phyloP scores from a whole-genome alignment of 2,888 invertebrate species.

The Thumatha senex region DNA sequence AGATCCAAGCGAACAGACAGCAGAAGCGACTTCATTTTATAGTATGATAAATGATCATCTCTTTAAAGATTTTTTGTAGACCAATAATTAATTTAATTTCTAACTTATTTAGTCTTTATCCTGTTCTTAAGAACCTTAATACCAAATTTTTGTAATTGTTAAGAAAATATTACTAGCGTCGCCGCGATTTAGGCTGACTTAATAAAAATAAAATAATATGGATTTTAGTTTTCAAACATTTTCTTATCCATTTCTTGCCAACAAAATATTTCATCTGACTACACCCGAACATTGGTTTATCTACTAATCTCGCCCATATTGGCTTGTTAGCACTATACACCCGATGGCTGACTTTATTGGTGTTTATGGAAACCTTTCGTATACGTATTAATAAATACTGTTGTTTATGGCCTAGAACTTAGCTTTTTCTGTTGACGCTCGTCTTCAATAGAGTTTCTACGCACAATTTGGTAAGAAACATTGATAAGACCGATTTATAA shows the following conservation, averaged over 20 bases:
- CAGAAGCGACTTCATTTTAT: too few species aligned
- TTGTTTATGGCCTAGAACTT: slow-evolving; percentile 21
- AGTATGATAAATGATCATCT: too few species aligned
- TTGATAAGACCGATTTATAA: neutral
- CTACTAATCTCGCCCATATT: slow-evolving; percentile 68
- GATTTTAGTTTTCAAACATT: too few species aligned
- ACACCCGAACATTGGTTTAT: slow-evolving; percentile 42
- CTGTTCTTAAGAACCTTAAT: too few species aligned
- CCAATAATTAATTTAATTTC: too few species aligned
- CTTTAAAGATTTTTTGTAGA: too few species aligned
- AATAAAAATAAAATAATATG: too few species aligned
- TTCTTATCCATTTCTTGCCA: neutral
- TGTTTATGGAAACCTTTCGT: slow-evolving; percentile 43
- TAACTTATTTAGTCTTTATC: too few species aligned
- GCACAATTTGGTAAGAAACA: neutral
- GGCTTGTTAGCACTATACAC: slow-evolving; percentile 68
- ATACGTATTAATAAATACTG: slow-evolving; percentile 28
- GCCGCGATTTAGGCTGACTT: too few species aligned
- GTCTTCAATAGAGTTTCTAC: neutral
- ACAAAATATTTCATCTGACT: neutral
- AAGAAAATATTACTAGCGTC: too few species aligned
- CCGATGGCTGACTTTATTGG: slow-evolving; percentile 46
- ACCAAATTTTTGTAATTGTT: too few species aligned
- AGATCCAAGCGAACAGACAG: too few species aligned
- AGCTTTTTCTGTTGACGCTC: neutral